Percentiles rank a stretch among this genome's conserved stretches.
Evolutionary conservation across 2,888 invertebrate genomes (phyloP).

Genomic region (Melanophora roralis): DNA sequence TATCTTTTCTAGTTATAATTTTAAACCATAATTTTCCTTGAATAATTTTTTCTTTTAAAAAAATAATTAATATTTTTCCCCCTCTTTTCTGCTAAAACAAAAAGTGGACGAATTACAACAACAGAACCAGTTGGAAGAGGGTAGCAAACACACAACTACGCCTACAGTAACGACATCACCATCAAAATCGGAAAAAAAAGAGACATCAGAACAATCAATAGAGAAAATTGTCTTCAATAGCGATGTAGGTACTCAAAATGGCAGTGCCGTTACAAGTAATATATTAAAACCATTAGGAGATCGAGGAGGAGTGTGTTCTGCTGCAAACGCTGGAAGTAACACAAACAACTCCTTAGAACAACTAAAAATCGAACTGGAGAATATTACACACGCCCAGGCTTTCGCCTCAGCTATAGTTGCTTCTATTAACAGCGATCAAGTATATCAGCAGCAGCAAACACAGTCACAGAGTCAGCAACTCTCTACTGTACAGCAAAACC

Average conservation of each 20-base stretch:
- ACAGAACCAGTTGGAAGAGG: background rate
- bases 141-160: background rate
- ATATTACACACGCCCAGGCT: slow-evolving; percentile 79
- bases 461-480: slow-evolving; percentile 46
- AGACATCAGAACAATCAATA: background rate
- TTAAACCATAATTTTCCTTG: no score
- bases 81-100: background rate
- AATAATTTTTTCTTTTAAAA: no score
- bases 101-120: slow-evolving; percentile 6
- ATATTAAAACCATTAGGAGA: background rate
- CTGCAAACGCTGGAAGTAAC: slow-evolving; percentile 47
- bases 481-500: slow-evolving; percentile 46
- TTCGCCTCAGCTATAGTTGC: slow-evolving; percentile 71
- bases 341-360: slow-evolving; percentile 79
- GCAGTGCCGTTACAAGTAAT: background rate
- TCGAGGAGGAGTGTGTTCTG: slow-evolving; percentile 18
- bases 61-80: no score
- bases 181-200: slow-evolving; percentile 13
- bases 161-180: background rate
- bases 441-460: slow-evolving; percentile 55
- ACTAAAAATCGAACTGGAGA: slow-evolving; percentile 80
- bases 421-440: slow-evolving; percentile 66
- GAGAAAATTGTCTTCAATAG: background rate
- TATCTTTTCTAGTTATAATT: no score
- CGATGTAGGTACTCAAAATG: slow-evolving; percentile 1